These are phyloP conservation scores for Nephrotoma flavescens DNA, from an alignment of 2,888 invertebrate species.

Conservation along the genomic window DNA sequence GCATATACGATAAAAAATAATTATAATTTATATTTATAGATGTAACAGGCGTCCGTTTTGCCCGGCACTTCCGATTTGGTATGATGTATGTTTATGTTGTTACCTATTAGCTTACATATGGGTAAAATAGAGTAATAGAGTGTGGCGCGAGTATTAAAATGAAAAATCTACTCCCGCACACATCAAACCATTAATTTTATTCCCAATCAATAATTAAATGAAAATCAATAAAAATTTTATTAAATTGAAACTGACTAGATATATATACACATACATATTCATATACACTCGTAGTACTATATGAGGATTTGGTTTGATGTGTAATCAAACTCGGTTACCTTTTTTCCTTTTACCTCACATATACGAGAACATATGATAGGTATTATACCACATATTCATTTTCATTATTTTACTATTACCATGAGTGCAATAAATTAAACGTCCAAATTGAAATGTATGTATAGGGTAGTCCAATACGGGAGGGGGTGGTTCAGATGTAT, in stretches of 20 bases:
- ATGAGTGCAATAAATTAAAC: not conserved
- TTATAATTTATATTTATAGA: too few species aligned
- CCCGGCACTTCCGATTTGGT: not conserved
- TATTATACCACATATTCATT: too few species aligned
- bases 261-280: too few species aligned
- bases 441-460: not conserved
- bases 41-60: not conserved
- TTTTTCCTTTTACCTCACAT: too few species aligned
- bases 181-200: too few species aligned
- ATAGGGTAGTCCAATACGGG: not conserved
- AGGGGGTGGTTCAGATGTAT: not conserved
- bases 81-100: not conserved
- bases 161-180: too few species aligned
- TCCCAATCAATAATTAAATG: not conserved
- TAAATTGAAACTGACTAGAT: not conserved
- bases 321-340: not conserved
- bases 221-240: not conserved
- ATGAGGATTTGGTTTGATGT: not conserved
- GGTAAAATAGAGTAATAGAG: too few species aligned
- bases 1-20: too few species aligned
- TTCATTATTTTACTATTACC: not conserved
- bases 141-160: too few species aligned
- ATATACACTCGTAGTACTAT: too few species aligned
- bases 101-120: too few species aligned
- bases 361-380: too few species aligned